A percentile compares a stretch with the other conserved stretches of the same genome.
These are phyloP conservation scores for Antitype chi DNA, from an alignment of 2,888 invertebrate species.

Conservation along the genomic window DNA sequence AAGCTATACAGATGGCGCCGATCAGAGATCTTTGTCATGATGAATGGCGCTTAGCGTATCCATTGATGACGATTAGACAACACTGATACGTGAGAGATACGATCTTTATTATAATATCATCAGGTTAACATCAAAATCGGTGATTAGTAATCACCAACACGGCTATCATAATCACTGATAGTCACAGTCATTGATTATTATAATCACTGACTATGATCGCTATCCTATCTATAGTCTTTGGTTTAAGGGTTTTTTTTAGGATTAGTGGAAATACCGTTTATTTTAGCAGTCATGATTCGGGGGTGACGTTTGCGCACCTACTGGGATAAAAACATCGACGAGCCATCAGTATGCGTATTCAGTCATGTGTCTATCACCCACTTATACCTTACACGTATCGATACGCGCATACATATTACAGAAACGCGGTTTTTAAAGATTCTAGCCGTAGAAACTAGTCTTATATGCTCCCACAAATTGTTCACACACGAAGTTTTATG, in stretches of 20 bases:
- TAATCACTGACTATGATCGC: slow-evolving; percentile 27
- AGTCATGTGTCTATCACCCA: not conserved
- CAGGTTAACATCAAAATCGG: slow-evolving; percentile 37
- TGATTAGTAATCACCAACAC: slow-evolving; percentile 37
- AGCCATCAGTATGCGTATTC: not conserved
- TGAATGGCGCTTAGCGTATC: slow-evolving; percentile 34
- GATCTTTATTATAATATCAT: slow-evolving; percentile 42
- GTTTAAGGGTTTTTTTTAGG: slow-evolving; percentile 16
- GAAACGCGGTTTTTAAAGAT: not conserved
- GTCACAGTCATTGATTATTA: slow-evolving; percentile 19
- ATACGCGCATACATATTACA: not conserved
- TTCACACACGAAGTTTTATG: not conserved
- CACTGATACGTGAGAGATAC: slow-evolving; percentile 39
- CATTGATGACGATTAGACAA: slow-evolving; percentile 54
- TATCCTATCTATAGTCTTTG: not conserved
- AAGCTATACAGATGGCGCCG: slow-evolving; percentile 42
- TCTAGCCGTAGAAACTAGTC: not conserved
- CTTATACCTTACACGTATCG: no score
- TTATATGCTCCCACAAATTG: not conserved
- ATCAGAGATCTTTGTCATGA: slow-evolving; percentile 47
- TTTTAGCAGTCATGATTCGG: not conserved
- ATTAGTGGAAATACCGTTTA: slow-evolving; percentile 10
- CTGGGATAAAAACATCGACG: no score
- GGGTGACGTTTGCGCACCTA: not conserved
- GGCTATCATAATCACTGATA: slow-evolving; percentile 46